Percentiles rank a stretch among this genome's conserved stretches.
These are phyloP conservation scores for Eubasilissa splendida DNA, from an alignment of 2,888 invertebrate genomes.

Conservation along the genomic window DNA sequence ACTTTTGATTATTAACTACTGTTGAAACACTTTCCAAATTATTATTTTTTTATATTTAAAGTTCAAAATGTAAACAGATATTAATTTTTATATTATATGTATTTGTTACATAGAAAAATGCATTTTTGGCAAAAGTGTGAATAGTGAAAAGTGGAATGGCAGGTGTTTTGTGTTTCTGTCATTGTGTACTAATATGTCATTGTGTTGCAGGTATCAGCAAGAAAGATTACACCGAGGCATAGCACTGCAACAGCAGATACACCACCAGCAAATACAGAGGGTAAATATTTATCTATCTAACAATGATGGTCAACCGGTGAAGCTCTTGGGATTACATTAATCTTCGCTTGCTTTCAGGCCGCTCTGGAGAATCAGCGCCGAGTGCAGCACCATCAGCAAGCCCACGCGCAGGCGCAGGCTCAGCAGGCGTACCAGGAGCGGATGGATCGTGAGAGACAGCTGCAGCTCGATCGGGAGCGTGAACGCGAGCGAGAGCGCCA, in stretches of 20 bases:
- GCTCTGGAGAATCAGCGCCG: conserved; percentile 58
- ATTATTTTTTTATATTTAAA: too few species aligned
- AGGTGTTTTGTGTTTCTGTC: too few species aligned
- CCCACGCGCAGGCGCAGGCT: conserved; percentile 61
- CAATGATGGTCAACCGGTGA: too few species aligned
- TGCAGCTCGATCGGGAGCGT: conserved; percentile 61
- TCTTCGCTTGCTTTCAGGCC: conserved; percentile 18
- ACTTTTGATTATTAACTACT: too few species aligned
- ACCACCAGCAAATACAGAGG: conserved; percentile 61
- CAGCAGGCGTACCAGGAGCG: conserved; percentile 60
- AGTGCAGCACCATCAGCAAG: conserved; percentile 63
- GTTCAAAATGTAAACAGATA: too few species aligned
- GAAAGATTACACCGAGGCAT: conserved; percentile 63
- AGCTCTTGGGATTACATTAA: too few species aligned
- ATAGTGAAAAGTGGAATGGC: too few species aligned
- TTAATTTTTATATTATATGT: too few species aligned
- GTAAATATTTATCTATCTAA: too few species aligned
- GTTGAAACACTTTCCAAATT: too few species aligned
- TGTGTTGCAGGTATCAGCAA: conserved; percentile 57
- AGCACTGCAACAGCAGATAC: conserved; percentile 64
- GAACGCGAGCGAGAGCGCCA: conserved; percentile 62
- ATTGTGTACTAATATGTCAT: neutral
- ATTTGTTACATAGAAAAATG: too few species aligned
- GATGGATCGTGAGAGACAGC: conserved; percentile 59
- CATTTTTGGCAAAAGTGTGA: too few species aligned